phyloP scores from a whole-genome alignment of 2,113 vertebrate species.

The Pterocles burchelli region DNA sequence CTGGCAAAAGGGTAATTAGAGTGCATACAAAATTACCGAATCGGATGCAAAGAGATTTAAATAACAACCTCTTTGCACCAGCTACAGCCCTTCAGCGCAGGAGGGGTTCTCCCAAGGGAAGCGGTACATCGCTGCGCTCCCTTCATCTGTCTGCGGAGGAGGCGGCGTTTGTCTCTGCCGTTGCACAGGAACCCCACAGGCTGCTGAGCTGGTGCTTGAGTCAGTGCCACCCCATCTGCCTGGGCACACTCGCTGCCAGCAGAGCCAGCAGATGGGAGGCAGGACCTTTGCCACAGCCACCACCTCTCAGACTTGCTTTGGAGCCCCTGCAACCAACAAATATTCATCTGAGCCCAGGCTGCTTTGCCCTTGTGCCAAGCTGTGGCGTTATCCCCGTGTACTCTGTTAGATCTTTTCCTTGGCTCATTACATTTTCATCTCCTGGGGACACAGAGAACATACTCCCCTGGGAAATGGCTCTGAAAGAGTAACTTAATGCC shows the following conservation, averaged over 20 bases:
- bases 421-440: background rate
- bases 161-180: background rate
- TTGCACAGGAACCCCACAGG: background rate
- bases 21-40: background rate
- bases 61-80: background rate
- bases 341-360: background rate
- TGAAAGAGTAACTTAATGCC: background rate
- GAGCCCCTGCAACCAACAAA: background rate
- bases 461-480: background rate
- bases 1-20: constrained; percentile 13
- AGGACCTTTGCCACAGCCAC: background rate
- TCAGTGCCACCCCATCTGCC: constrained; percentile 21
- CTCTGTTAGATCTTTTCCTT: background rate
- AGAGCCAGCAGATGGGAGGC: constrained; percentile 28
- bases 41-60: constrained; percentile 5
- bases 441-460: background rate
- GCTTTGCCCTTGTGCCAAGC: background rate
- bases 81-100: background rate
- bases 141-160: background rate
- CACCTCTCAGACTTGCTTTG: background rate
- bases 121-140: background rate
- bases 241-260: background rate
- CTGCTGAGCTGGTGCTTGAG: background rate
- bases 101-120: constrained; percentile 20
- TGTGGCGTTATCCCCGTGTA: background rate